Evolutionary conservation across 2,113 vertebrate species (phyloP).

Genomic region (Rhinichthys klamathensis): DNA sequence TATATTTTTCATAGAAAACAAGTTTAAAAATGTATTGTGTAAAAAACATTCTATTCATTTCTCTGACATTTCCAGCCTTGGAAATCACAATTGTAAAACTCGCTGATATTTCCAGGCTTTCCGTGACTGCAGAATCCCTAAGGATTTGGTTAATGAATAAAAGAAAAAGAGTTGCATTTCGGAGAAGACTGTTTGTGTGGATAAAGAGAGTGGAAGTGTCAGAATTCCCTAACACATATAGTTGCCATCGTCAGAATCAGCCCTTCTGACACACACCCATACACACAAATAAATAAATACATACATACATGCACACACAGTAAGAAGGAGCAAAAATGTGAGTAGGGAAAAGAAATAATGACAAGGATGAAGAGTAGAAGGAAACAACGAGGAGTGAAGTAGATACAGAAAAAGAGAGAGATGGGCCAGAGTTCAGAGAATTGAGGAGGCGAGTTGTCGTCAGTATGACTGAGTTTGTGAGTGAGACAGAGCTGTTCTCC

Average conservation of each 20-base stretch:
- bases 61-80: not conserved
- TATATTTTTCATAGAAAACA: too few relatives aligned
- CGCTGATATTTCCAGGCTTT: not conserved
- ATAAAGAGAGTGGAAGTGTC: not conserved
- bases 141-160: conserved; percentile 18
- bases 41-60: not conserved
- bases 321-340: not conserved
- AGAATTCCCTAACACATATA: not conserved
- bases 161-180: not conserved
- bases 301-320: conserved; percentile 8
- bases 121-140: not conserved
- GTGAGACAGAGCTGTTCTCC: conserved; percentile 45
- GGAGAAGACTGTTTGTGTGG: not conserved
- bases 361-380: conserved; percentile 19
- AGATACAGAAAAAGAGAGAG: conserved; percentile 5
- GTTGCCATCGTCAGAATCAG: not conserved
- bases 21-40: too few relatives aligned
- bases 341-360: conserved; percentile 22
- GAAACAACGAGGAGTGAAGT: not conserved
- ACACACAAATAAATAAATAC: conserved; percentile 5
- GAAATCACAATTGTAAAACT: not conserved
- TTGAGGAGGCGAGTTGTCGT: conserved; percentile 30
- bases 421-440: conserved; percentile 15
- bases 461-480: conserved; percentile 26
- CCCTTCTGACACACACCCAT: not conserved